These are phyloP conservation scores for Lydus trimaculatus DNA, from an alignment of 2,888 invertebrate species.

Conservation along the genomic window DNA sequence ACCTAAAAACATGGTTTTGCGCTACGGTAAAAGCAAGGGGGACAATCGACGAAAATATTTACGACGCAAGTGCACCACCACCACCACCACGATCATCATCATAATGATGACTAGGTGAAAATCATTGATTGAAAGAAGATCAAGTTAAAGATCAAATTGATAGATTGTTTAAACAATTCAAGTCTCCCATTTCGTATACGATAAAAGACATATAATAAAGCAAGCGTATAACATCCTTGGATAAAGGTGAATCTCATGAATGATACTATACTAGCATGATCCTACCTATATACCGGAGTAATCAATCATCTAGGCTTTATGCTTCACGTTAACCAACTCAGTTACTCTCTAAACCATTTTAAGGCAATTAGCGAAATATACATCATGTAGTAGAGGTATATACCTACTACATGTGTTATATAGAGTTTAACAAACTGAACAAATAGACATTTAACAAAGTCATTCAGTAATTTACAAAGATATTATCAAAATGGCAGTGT, in stretches of 20 bases:
- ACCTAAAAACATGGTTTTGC: constrained; percentile 6
- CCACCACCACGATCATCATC: not conserved
- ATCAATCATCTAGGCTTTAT: constrained; percentile 43
- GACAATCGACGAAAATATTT: constrained; percentile 3
- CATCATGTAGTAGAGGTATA: constrained; percentile 13
- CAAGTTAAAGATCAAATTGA: constrained; percentile 5
- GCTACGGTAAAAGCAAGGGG: not conserved
- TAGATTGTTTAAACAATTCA: constrained; percentile 1
- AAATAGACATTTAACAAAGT: constrained; percentile 11
- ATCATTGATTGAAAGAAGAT: not conserved
- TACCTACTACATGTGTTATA: not conserved
- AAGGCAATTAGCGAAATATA: constrained; percentile 26
- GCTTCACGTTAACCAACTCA: constrained; percentile 15
- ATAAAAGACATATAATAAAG: constrained; percentile 22
- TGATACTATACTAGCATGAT: constrained; percentile 44
- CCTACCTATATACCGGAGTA: constrained; percentile 44
- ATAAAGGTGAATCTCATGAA: constrained; percentile 51
- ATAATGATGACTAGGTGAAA: not conserved
- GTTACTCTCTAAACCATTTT: constrained; percentile 13
- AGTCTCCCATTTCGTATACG: not conserved
- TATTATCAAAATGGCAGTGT: constrained; percentile 42
- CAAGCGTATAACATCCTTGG: constrained; percentile 20
- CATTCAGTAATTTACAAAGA: constrained; percentile 39
- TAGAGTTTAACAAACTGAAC: not conserved
- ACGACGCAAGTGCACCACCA: not conserved